Base-by-base conservation (phyloP, 2,113 vertebrate species). In the Colaptes auratus region DNA sequence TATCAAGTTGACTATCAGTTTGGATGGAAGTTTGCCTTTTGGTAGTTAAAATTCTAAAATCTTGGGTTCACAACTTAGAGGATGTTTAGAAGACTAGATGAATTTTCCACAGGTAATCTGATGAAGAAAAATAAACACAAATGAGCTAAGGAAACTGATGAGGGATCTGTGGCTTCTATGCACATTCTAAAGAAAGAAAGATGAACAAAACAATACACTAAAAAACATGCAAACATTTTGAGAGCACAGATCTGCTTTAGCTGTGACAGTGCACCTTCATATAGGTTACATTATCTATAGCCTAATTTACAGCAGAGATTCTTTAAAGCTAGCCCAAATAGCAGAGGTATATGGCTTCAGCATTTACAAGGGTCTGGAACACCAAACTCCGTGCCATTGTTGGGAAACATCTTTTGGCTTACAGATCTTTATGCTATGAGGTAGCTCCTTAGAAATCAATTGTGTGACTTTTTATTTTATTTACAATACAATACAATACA, bases 401-500 rank as follows among this genome's bases (percentile, higher is more conserved):
- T 59, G 24, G 11, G 53, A 78, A 20, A 2, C 25, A 35, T 2
- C 2, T 72, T 16, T 58, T 1, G 0, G 3, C 6, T 70, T 8
- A 21, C 18, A 3, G 11, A 9, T 56, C 23, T 58, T 64, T 31
- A 18, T 53, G 13, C 17, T 48, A 4, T 2, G 3, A 39, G 3
- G 12, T 70, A 78, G 36, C 10, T 83, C 52, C 27, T 63, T 8
- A 53, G 53, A 85, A 93, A 71, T 16, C 16, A 20, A 6, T 23
- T 80, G 1, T 25, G 19, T 48, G 23, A 24, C 11, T 23, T 71
- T 65, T 42, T 1, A 0, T 55, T 70, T n/a, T 70, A 10, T 36
- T 75, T n/a, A n/a, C n/a, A n/a, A n/a, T n/a, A n/a, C n/a, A n/a
- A n/a, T n/a, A n/a, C n/a, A n/a, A n/a, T n/a, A n/a, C n/a, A n/a